Conservation (phyloP, 2,113 vertebrate genomes). For the Poeciliopsis retropinna region DNA sequence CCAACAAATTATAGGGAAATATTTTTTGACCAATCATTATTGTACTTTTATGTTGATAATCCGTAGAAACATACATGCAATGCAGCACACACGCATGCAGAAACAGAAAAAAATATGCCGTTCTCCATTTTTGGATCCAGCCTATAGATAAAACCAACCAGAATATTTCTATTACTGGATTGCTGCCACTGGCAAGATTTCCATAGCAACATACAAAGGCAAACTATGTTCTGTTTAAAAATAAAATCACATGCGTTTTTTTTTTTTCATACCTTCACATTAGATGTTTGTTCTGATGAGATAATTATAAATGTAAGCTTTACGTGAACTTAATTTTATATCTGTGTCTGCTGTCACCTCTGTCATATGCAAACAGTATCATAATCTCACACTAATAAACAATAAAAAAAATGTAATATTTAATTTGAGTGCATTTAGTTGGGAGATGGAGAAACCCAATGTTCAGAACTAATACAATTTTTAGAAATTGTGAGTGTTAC, state of each 20-base stretch:
- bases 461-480: too few relatives aligned
- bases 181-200: slow-evolving; percentile 64
- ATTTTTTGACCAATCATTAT: slow-evolving; percentile 71
- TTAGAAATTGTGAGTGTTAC: too few relatives aligned
- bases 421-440: too few relatives aligned
- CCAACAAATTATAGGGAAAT: slow-evolving; percentile 68
- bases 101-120: slow-evolving; percentile 19
- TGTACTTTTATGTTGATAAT: slow-evolving; percentile 68
- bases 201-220: slow-evolving; percentile 66
- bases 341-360: background rate
- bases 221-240: slow-evolving; percentile 44
- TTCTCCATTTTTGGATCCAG: slow-evolving; percentile 55
- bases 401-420: too few relatives aligned
- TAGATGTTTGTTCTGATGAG: slow-evolving; percentile 22
- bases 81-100: slow-evolving; percentile 3
- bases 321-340: background rate
- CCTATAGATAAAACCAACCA: slow-evolving; percentile 63
- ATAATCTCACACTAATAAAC: background rate
- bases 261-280: slow-evolving; percentile 28
- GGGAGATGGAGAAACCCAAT: too few relatives aligned
- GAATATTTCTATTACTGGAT: slow-evolving; percentile 71
- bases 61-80: slow-evolving; percentile 28
- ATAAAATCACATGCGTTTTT: slow-evolving; percentile 38
- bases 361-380: background rate
- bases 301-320: background rate